Conservation (phyloP, 2,888 invertebrate genomes). For the Brachypalpus laphriformis region DNA sequence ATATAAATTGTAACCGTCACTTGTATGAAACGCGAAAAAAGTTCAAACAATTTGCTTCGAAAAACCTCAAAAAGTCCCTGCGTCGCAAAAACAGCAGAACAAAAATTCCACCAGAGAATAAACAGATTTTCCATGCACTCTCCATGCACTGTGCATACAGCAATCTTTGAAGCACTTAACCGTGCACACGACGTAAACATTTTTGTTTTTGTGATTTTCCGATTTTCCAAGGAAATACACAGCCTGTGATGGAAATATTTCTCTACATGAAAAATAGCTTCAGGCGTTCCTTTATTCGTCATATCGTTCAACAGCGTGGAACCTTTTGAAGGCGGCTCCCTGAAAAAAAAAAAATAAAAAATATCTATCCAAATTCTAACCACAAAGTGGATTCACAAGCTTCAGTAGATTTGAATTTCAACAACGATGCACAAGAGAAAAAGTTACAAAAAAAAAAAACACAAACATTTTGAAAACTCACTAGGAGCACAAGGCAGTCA, state of each 20-base stretch:
- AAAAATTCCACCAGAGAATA: not conserved
- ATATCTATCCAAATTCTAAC: slow-evolving; percentile 1
- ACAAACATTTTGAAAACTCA: not conserved
- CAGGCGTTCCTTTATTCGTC: slow-evolving; percentile 15
- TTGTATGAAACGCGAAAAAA: not conserved
- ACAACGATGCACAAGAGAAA: not conserved
- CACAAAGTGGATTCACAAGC: slow-evolving; percentile 28
- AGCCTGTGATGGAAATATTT: not conserved
- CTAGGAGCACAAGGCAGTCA: not conserved
- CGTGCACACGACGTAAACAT: not conserved
- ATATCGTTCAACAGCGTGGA: slow-evolving; percentile 27
- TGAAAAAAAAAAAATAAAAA: not conserved
- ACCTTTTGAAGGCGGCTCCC: slow-evolving; percentile 6
- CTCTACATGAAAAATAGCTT: slow-evolving; percentile 38
- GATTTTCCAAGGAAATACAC: slow-evolving; percentile 10
- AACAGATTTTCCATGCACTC: not conserved
- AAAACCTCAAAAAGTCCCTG: not conserved
- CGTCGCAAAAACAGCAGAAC: not conserved
- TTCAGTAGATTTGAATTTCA: slow-evolving; percentile 24
- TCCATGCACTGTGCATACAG: not conserved
- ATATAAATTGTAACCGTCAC: slow-evolving; percentile 26
- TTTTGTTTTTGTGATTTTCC: slow-evolving; percentile 31
- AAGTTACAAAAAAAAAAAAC: not conserved
- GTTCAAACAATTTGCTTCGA: not conserved
- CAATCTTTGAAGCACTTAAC: not conserved